Evolutionary conservation across 2,113 vertebrate species (phyloP), one percentile per base, ranked within the genome.

Genomic region (Manacus vitellinus): DNA sequence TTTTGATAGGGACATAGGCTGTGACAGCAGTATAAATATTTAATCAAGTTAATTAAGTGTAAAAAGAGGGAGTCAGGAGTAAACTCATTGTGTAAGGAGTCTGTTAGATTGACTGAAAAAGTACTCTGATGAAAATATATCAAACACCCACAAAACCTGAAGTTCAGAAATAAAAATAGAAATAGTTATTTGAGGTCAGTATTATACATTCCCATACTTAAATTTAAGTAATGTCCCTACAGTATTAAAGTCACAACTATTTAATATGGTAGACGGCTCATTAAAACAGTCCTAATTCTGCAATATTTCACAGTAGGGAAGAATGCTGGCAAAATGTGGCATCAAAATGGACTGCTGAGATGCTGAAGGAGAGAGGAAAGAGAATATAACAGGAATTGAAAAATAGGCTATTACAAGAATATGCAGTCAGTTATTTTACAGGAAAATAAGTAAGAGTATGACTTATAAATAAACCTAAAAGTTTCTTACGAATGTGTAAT

Each of bases 21-120:
- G 23, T 71, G 39, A 92, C 39, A 94, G 28, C 59, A 94, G 31
- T 70, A 79, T 94, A 94, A 97, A 96, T 96, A 95, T 92, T 96
- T 95, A 83, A 88, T 70, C 51, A 71, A n/a, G 41, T 85, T 93
- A 86, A 95, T 95, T 72, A 87, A 77, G n/a, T 81, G 31, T 65
- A 78, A 92, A 94, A 96, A 35, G 65, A 83, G 27, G 43, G 46
- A 74, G 55, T 59, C 3, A 6, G 62, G 54, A 70, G 68, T 67
- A 94, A 94, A 88, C 22, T 43, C 19, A 16, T 10, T 52, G 33
- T 46, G 3, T 66, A 86, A 88, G 27, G 58, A 81, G 56, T 22
- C 61, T 67, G 37, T 79, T 82, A 70, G 37, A 37, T n/a, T 88
- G 46, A 21, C 35, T 86, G 63, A 83, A 94, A 58, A 13, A 71